These are phyloP conservation scores for Thalassophryne amazonica DNA, from an alignment of 2,797 vertebrate species.

Conservation along the genomic window DNA sequence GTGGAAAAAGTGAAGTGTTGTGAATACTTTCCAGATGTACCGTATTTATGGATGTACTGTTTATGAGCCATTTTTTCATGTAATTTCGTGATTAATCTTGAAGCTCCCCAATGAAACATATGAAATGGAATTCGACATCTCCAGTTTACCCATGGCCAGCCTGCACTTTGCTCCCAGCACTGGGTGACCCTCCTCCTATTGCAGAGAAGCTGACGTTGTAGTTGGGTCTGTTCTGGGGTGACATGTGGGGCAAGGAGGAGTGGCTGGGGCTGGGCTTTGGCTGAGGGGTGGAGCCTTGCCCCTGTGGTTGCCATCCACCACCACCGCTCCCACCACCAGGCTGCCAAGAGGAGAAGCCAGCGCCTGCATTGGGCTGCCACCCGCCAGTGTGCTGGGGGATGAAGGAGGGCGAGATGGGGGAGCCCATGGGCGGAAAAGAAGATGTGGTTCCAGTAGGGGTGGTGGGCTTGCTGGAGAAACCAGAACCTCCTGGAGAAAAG, in stretches of 20 bases:
- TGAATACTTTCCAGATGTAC: too few relatives aligned
- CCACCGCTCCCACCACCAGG: slow-evolving; percentile 33
- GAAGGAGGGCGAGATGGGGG: slow-evolving; percentile 85
- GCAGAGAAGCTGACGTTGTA: slow-evolving; percentile 93
- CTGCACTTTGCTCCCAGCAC: slow-evolving; percentile 77
- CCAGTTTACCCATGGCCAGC: slow-evolving; percentile 77
- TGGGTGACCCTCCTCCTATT: slow-evolving; percentile 79
- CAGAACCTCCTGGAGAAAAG: slow-evolving; percentile 78
- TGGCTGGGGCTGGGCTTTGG: slow-evolving; percentile 76
- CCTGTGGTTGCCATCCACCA: slow-evolving; percentile 67
- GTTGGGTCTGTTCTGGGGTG: slow-evolving; percentile 93
- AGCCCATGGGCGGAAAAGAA: slow-evolving; percentile 89
- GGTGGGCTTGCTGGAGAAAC: slow-evolving; percentile 95
- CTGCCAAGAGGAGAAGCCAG: slow-evolving; percentile 64
- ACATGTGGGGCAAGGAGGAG: slow-evolving; percentile 83
- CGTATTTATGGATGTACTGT: too few relatives aligned
- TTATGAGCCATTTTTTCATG: too few relatives aligned
- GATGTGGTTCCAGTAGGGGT: slow-evolving; percentile 90
- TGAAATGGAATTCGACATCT: too few relatives aligned
- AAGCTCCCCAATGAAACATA: too few relatives aligned
- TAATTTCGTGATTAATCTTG: too few relatives aligned
- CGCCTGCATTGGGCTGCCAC: slow-evolving; percentile 77
- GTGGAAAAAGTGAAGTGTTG: too few relatives aligned
- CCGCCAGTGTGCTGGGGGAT: slow-evolving; percentile 86
- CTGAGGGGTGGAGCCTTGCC: slow-evolving; percentile 49